Evolutionary conservation across 2,888 invertebrate species (phyloP).

Genomic region (Hypsopygia costalis): DNA sequence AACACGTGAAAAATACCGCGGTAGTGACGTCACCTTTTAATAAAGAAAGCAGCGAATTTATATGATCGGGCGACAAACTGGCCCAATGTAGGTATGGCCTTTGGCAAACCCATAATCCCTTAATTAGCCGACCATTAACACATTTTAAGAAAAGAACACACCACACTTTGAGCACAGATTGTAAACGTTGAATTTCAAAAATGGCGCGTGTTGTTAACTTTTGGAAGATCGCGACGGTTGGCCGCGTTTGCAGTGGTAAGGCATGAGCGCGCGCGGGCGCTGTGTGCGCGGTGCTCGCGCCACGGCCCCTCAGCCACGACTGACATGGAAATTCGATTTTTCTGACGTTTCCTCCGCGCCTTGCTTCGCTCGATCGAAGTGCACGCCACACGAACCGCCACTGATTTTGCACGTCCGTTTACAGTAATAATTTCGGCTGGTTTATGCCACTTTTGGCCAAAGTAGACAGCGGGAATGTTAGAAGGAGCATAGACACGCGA

Average conservation of each 20-base stretch:
- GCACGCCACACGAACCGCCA: conserved; percentile 66
- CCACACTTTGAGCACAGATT: conserved; percentile 39
- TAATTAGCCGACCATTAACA: conserved; percentile 58
- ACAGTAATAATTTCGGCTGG: conserved; percentile 50
- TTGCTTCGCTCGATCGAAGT: conserved; percentile 74
- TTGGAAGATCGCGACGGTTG: conserved; percentile 21
- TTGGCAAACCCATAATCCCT: conserved; percentile 63
- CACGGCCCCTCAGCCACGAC: conserved; percentile 75
- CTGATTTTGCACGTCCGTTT: conserved; percentile 74
- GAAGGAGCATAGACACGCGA: conserved; percentile 51
- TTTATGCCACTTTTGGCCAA: conserved; percentile 54
- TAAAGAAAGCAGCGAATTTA: conserved; percentile 63
- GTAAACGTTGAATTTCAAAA: conserved; percentile 19
- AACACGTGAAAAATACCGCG: conserved; percentile 49
- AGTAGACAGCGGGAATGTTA: conserved; percentile 41
- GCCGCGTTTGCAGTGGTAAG: conserved; percentile 26
- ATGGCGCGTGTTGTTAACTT: conserved; percentile 32
- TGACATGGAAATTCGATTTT: conserved; percentile 80
- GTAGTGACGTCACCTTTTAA: conserved; percentile 74
- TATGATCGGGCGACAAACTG: conserved; percentile 55
- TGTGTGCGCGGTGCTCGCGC: conserved; percentile 65
- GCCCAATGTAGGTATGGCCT: conserved; percentile 45
- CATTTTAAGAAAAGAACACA: conserved; percentile 27
- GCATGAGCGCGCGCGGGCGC: conserved; percentile 63
- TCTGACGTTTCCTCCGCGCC: conserved; percentile 80